These are phyloP conservation scores for Drosophila auraria DNA, from an alignment of 1,140 invertebrate species.

Conservation along the genomic window DNA sequence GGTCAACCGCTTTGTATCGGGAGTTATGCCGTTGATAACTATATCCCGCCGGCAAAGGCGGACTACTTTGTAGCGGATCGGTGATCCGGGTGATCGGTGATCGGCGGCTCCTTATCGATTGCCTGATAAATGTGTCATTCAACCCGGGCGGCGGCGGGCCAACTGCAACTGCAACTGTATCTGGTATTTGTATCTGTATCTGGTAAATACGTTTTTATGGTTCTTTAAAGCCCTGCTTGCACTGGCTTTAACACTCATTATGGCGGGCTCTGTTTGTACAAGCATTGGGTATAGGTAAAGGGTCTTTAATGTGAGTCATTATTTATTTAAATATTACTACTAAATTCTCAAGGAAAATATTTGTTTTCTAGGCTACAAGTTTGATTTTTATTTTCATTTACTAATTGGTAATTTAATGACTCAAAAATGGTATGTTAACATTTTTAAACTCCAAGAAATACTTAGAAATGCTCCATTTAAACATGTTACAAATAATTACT, in stretches of 20 bases:
- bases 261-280: constrained; percentile 43
- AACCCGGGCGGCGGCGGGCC: constrained; percentile 21
- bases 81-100: constrained; percentile 24
- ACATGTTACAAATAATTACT: not conserved
- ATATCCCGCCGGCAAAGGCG: constrained; percentile 48
- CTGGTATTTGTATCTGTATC: constrained; percentile 54
- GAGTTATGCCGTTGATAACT: constrained; percentile 64
- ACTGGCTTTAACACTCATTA: constrained; percentile 18
- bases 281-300: constrained; percentile 34
- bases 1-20: constrained; percentile 59
- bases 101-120: constrained; percentile 62
- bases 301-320: constrained; percentile 18
- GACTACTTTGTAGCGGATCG: constrained; percentile 63
- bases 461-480: too few species aligned
- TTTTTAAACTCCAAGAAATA: too few species aligned
- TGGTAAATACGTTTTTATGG: constrained; percentile 74
- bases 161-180: constrained; percentile 21
- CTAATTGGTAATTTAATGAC: too few species aligned
- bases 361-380: not conserved
- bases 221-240: constrained; percentile 54
- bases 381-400: too few species aligned
- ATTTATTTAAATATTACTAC: constrained; percentile 18
- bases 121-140: constrained; percentile 75
- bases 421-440: too few species aligned
- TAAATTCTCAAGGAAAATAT: not conserved